Evolutionary conservation across 2,888 invertebrate genomes (phyloP), one percentile per base, ranked within the genome.

Genomic region (Epirrita christyi): DNA sequence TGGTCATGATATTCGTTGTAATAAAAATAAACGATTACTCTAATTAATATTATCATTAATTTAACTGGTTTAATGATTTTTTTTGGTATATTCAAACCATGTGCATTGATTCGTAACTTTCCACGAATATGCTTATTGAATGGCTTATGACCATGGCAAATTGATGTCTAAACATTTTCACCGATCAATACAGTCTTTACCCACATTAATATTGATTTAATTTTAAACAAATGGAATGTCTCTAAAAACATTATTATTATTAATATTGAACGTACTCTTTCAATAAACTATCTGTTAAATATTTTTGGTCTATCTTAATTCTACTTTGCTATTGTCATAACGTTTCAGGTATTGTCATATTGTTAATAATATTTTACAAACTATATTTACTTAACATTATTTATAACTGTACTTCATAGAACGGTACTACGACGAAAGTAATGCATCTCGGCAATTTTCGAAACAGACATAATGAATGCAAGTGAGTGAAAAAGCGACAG

Each of bases 261-360:
- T 54, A 45, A 50, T 50, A 43, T 46, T 7, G 32, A 28, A 49
- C 11, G 43, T 50, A 56, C 49, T 61, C 54, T 13, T 61, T 10
- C 5, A 14, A 43, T 40, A 27, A 54, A 51, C 37, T 50, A 47
- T 41, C 57, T 61, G 52, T 63, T 67, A 63, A 59, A 38, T 68
- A 64, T 71, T 71, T 67, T 81, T 86, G 83, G 86, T 86, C 86
- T 81, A 81, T 75, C 65, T 78, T 80, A 78, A n/a, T 27, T 49
- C 62, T 29, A 56, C 71, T 78, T 78, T 63, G 42, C 71, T 85
- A 85, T 85, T 83, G 80, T 85, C 78, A 67, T 78, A 74, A 77
- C 70, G 72, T 72, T 78, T 15, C 36, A 38, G 63, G 69, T 83
- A 85, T 81, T 83, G 81, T 85, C 82, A 77, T 71, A 71, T 32